Base-by-base conservation (phyloP, 64 coral and sea anemone genomes). In the Acropora yongei region DNA sequence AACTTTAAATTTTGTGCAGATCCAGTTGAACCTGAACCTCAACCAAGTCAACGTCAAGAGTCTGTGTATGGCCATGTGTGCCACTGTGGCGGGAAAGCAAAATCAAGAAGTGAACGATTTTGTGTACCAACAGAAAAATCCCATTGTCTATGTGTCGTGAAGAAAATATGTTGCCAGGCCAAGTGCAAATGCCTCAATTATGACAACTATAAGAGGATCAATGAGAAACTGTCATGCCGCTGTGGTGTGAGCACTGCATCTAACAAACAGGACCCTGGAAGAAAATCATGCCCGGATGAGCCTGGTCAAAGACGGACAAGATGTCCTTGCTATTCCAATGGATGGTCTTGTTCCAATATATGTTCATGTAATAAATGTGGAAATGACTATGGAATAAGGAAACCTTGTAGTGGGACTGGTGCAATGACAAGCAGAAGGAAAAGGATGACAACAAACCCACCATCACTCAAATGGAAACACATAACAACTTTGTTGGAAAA, bases 291-390 rank as follows among this genome's bases (percentile, higher is more conserved):
- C 20, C 4, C 47, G 19, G 72, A 88, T 65, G 51, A 53, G 13
- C 5, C 49, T 77, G 73, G 73, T 17, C 2, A 63, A 50, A 88
- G 87, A 16, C 46, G 72, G 49, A 88, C 87, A 61, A 88, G 77
- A 77, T 88, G 87, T 78, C 72, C 72, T 8, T 88, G 87, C 40
- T 88, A 78, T 66, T 40, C 47, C 18, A 73, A 77, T 2, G 74
- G 74, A 13, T 3, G 77, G 49, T 30, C 73, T 14, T 88, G 87
- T 88, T 16, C 20, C 53, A 47, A 11, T 57, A 46, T 41, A 10
- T 88, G 87, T 55, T 76, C 87, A 17, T 88, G 87, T 57, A 14
- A 77, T 76, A n/a, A n/a, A 57, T 89, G 87, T 42, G 72, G 55
- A 58, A 89, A 89, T 43, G 47, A 49, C 12, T 76, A 89, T 65